A percentile compares a stretch with the other conserved stretches of the same genome.
Conservation (phyloP, 2,888 invertebrate genomes). For the Dendrolimus houi region DNA sequence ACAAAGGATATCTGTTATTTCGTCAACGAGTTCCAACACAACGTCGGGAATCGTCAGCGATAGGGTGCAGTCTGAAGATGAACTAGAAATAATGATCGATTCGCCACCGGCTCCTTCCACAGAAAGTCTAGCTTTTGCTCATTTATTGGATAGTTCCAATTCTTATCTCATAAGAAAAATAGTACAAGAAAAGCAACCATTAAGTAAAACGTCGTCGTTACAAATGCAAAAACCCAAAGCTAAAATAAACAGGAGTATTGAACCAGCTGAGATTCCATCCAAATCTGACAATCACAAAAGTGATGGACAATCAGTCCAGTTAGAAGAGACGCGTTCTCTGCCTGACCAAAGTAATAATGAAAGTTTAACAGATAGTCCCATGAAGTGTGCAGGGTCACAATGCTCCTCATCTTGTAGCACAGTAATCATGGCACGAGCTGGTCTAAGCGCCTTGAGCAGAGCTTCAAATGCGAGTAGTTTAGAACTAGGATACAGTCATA, state of each 20-base stretch:
- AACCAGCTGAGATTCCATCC: conserved; percentile 33
- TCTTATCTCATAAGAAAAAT: conserved; percentile 54
- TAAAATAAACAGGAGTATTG: conserved; percentile 43
- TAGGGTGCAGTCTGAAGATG: conserved; percentile 95
- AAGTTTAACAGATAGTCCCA: conserved; percentile 73
- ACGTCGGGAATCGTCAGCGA: conserved; percentile 98
- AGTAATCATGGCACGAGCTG: conserved; percentile 82
- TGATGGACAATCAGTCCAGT: conserved; percentile 32
- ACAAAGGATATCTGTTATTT: conserved; percentile 92
- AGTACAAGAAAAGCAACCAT: conserved; percentile 40
- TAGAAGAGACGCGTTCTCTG: conserved; percentile 49
- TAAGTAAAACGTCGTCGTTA: conserved; percentile 53
- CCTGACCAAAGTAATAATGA: conserved; percentile 61
- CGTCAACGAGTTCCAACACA: conserved; percentile 96
- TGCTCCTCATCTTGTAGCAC: conserved; percentile 93
- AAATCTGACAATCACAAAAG: conserved; percentile 32
- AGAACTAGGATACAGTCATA: conserved; percentile 90
- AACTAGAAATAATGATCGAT: conserved; percentile 91
- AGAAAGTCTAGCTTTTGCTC: conserved; percentile 88
- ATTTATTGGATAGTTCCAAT: conserved; percentile 80
- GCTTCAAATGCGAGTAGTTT: conserved; percentile 88
- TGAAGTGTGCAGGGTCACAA: conserved; percentile 84
- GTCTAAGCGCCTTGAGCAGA: conserved; percentile 72
- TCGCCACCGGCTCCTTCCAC: conserved; percentile 90
- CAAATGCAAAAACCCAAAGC: conserved; percentile 51